Evolutionary conservation across 1,140 invertebrate species (phyloP).

Genomic region (Drosophila quadrilineata): DNA sequence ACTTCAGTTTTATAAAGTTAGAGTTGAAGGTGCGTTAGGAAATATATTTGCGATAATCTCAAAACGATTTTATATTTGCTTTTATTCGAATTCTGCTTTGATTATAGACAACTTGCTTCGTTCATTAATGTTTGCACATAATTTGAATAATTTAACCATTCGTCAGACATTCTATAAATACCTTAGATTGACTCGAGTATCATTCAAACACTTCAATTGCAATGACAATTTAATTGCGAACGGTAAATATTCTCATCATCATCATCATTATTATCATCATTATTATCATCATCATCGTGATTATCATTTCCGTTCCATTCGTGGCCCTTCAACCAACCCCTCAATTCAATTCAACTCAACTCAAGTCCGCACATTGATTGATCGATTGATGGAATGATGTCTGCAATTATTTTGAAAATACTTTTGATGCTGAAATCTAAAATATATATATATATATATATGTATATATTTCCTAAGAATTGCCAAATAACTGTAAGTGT

Average conservation of each 20-base stretch:
- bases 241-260: too few relatives aligned
- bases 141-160: constrained; percentile 15
- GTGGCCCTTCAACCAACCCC: background rate
- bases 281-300: too few relatives aligned
- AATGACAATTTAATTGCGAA: constrained; percentile 26
- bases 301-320: constrained; percentile 15
- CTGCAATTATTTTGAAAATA: background rate
- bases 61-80: background rate
- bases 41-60: too few relatives aligned
- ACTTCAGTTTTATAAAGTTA: too few relatives aligned
- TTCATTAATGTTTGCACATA: constrained; percentile 25
- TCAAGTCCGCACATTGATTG: too few relatives aligned
- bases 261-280: too few relatives aligned
- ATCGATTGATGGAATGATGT: background rate
- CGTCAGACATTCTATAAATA: background rate
- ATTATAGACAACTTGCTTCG: constrained; percentile 18
- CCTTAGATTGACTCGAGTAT: constrained; percentile 6
- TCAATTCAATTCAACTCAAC: background rate
- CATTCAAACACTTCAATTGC: constrained; percentile 7
- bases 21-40: too few relatives aligned
- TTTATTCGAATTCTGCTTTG: constrained; percentile 23
- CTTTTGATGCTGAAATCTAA: background rate
- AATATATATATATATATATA: background rate
- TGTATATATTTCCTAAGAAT: too few relatives aligned
- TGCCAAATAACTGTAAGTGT: too few relatives aligned